Percentiles rank a stretch among this genome's conserved stretches.
These are phyloP conservation scores for Patella caerulea DNA, from an alignment of 2,888 invertebrate genomes.

Conservation along the genomic window DNA sequence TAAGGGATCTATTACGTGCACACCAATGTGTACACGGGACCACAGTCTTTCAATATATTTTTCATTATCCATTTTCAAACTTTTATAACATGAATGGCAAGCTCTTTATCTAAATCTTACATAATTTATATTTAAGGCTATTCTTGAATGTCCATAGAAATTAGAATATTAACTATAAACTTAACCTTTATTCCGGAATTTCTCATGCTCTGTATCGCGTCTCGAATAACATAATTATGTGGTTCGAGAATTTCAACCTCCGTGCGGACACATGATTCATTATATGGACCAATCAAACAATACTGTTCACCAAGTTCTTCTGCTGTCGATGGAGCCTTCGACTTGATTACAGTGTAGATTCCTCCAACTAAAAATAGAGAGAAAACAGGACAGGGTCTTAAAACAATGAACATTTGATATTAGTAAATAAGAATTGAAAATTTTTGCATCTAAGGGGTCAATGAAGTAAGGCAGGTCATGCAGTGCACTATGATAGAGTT, in stretches of 20 bases:
- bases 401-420: background rate
- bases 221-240: constrained; percentile 75
- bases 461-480: background rate
- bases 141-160: no score
- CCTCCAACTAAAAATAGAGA: constrained; percentile 89
- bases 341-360: constrained; percentile 98
- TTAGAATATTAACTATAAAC: no score
- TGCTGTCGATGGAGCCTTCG: constrained; percentile 95
- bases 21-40: no score
- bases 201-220: constrained; percentile 72
- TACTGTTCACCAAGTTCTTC: constrained; percentile 99
- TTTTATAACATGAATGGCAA: no score
- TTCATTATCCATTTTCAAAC: no score
- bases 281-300: constrained; percentile 94
- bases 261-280: constrained; percentile 91
- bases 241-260: constrained; percentile 94
- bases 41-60: no score
- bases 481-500: background rate
- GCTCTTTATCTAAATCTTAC: no score
- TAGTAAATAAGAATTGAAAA: constrained; percentile 1
- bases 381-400: background rate
- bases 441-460: no score
- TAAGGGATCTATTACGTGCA: no score
- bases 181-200: constrained; percentile 88
- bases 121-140: no score